phyloP scores from a whole-genome alignment of 2,888 invertebrate genomes.

The Chymomyza caudatula region DNA sequence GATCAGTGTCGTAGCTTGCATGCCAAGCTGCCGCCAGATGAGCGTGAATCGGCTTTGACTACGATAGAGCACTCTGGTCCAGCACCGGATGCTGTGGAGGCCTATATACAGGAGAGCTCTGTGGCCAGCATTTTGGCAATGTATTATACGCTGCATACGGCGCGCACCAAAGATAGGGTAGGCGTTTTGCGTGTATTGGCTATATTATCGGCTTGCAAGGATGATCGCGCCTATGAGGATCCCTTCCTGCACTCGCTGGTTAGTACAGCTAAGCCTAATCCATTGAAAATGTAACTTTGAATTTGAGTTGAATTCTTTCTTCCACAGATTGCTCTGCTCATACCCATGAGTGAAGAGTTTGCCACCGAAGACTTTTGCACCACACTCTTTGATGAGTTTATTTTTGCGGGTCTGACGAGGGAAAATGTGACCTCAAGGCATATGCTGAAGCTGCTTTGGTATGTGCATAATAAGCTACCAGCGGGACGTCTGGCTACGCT shows the following conservation, averaged over 20 bases:
- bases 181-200: conserved; percentile 92
- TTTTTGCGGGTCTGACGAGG: conserved; percentile 91
- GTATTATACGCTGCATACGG: conserved; percentile 95
- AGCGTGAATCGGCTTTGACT: conserved; percentile 94
- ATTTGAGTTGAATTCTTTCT: background rate
- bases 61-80: conserved; percentile 96
- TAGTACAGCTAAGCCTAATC: conserved; percentile 22
- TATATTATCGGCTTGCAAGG: conserved; percentile 92
- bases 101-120: conserved; percentile 92
- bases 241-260: conserved; percentile 95
- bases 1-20: conserved; percentile 91
- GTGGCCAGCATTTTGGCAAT: conserved; percentile 95
- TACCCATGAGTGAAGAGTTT: conserved; percentile 95
- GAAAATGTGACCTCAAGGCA: conserved; percentile 94
- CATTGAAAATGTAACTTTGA: conserved; percentile 1
- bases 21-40: conserved; percentile 93
- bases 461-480: conserved; percentile 88
- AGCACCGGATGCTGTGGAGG: conserved; percentile 94
- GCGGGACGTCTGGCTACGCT: conserved; percentile 79
- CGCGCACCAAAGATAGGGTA: conserved; percentile 88
- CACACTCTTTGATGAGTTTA: conserved; percentile 96
- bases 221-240: conserved; percentile 95
- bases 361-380: conserved; percentile 96
- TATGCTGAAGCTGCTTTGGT: conserved; percentile 93
- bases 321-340: conserved; percentile 82